Base-by-base conservation (phyloP, 2,797 vertebrate genomes). In the Alectoris magna region DNA sequence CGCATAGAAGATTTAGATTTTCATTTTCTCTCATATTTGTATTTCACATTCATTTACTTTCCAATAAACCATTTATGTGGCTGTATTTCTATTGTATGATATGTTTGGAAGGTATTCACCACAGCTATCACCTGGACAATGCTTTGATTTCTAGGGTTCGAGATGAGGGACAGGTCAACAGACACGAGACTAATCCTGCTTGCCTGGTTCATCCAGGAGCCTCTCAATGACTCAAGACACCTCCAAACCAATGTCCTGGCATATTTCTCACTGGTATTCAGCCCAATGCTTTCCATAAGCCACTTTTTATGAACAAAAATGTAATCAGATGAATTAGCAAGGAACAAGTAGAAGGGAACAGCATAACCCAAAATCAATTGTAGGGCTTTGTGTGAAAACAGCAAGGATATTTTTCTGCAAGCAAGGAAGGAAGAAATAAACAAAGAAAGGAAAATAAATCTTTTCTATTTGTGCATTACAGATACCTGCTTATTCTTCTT, bases 161-260 rank as follows among this genome's bases (percentile, higher is more conserved):
- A 53, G 80, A 56, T 70, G 56, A 88, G 85, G 84, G 67, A 70
- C 73, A 73, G 87, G 74, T 90, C 89, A 92, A 3, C 67, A 31
- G 60, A 73, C 67, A 79, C 44, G 56, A 91, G 87, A 93, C 74
- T 84, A 70, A 90, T 82, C 81, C 82, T 74, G 49, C 74, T 91
- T 17, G 46, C n/a, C 29, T 91, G 84, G 49, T 55, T 94, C 87
- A 95, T 81, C 89, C 92, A 56, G 60, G 43, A 48, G 76, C 67
- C 87, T 70, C 51, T 58, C 51, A 84, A 88, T 68, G 39, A 69
- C 59, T 81, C 55, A 27, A 75, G 75, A 84, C 70, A 80, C 36
- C 83, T 89, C 46, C 78, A 93, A 81, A 75, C 43, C 85, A 91
- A 92, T 60, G 70, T 39, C 43, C 58, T 34, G 46, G 29, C 5